Base-by-base conservation (phyloP, 2,113 vertebrate genomes). In the Aramus guarauna region DNA sequence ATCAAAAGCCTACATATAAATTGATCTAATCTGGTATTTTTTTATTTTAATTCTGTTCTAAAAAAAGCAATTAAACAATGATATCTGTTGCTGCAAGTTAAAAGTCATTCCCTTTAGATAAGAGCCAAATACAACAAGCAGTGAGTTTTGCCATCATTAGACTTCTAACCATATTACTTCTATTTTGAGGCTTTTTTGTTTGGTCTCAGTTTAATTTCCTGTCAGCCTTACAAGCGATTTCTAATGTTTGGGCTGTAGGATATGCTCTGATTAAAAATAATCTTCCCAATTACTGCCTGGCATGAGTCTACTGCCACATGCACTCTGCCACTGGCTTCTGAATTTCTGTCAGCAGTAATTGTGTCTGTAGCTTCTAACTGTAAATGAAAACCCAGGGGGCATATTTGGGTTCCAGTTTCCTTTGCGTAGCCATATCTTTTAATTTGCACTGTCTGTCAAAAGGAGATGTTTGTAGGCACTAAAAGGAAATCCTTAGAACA, bases 211-310 rank as follows among this genome's bases (percentile, higher is more conserved):
- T 98, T 98, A 98, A 98, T 98, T 98, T 98, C 97, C 98, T 98
- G 97, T 93, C 98, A 98, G 97, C 96, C 97, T 98, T 98, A 97
- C 92, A 96, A 97, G 98, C 97, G 94, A 97, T 97, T 97, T 97
- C 97, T 96, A 97, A 97, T 98, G 98, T 98, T 98, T 97, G 97
- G 98, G 97, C 98, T 98, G 97, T 97, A 98, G 98, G 98, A 97
- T 98, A 98, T 97, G 96, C 96, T 98, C 97, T 98, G 98, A 98
- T 98, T 98, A 98, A 98, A 98, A 98, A 98, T 98, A 98, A 98
- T 98, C 98, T 98, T 97, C 96, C 98, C 98, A 98, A 98, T 98
- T 98, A 98, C 64, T 90, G 97, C 93, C 64, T 98, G 97, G 97
- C 97, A 97, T 74, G 91, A 97, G 96, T 79, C 92, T 96, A 92